phyloP scores from a whole-genome alignment of 1,140 invertebrate genomes.

The Drosophila lowei region DNA sequence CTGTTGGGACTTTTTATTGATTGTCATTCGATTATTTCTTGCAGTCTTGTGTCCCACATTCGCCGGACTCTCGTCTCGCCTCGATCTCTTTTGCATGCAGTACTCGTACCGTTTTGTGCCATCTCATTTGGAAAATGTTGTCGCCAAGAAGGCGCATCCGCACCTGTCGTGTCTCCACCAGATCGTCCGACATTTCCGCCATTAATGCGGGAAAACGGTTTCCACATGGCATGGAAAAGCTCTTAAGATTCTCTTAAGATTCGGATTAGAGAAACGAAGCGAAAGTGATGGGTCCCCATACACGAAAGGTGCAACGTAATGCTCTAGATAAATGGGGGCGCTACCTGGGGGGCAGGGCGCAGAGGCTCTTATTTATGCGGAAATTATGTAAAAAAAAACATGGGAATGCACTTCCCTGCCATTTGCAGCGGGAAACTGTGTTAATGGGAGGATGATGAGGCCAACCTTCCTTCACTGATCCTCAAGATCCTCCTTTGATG shows the following conservation, averaged over 20 bases:
- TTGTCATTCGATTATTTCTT: neutral
- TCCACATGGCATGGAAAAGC: slow-evolving; percentile 12
- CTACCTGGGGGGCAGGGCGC: neutral
- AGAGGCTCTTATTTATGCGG: slow-evolving; percentile 16
- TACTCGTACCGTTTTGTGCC: slow-evolving; percentile 32
- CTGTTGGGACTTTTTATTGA: slow-evolving; percentile 19
- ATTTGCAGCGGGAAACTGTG: no score
- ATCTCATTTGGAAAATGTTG: slow-evolving; percentile 61
- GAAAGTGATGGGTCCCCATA: slow-evolving; percentile 23
- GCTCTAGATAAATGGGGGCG: slow-evolving; percentile 21
- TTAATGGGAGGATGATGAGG: no score
- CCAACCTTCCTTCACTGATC: no score
- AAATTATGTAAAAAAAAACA: slow-evolving; percentile 24
- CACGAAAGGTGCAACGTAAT: slow-evolving; percentile 1
- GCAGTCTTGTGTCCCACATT: neutral
- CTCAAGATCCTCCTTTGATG: no score
- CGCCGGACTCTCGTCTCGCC: no score
- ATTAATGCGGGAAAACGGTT: slow-evolving; percentile 40
- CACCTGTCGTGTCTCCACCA: slow-evolving; percentile 16
- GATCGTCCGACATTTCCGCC: slow-evolving; percentile 4
- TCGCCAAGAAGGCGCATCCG: slow-evolving; percentile 17
- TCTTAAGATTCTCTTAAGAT: neutral
- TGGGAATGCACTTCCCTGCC: neutral
- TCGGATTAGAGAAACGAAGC: slow-evolving; percentile 20
- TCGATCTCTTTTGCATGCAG: slow-evolving; percentile 9